Base-by-base conservation (phyloP, 2,888 invertebrate genomes). In the Drosophila merina region DNA sequence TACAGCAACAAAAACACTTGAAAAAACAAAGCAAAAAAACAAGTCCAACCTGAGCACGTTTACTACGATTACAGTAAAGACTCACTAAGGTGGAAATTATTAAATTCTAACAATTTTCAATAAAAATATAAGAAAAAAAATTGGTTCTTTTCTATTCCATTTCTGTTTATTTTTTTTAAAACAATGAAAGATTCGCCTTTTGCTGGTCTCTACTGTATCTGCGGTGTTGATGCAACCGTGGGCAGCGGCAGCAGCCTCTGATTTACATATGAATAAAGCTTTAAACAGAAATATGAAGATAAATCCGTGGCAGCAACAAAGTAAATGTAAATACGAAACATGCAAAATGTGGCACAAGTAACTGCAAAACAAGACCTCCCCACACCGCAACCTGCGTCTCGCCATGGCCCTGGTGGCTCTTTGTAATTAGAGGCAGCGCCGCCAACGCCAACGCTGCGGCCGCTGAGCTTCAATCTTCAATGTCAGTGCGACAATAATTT, bases 311-410 rank as follows among this genome's bases (percentile, higher is more conserved):
- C 38, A 48, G 51, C 42, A 33, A 51, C 45, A 66, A 58, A 60
- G 73, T 64, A 71, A 71, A 78, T 84, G 71, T 69, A 58, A 73
- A 74, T 75, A 72, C 67, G 47, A 70, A 48, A 74, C 77, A 82
- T 85, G 79, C 86, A 64, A 79, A 85, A 82, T 85, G 79, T 82
- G 86, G 73, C 79, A 85, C 88, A 87, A 79, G 68, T 82, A 87
- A 85, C 86, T 77, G 80, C 83, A 72, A 71, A 45, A 69, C 44
- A 58, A 67, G 42, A 70, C 44, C 55, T 59, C 26, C 14, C 50
- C 26, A n/a, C 10, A 6, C 14, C 28, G 36, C 12, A 33, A 10
- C 49, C 44, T 28, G 28, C 28, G 1, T 2, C 28, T 20, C 20
- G 20, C 20, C 2, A 20, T 20, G 20, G 28, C 5, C 28, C 28